phyloP scores from a whole-genome alignment of 2,888 invertebrate species.

The Drosophila lacicola region DNA sequence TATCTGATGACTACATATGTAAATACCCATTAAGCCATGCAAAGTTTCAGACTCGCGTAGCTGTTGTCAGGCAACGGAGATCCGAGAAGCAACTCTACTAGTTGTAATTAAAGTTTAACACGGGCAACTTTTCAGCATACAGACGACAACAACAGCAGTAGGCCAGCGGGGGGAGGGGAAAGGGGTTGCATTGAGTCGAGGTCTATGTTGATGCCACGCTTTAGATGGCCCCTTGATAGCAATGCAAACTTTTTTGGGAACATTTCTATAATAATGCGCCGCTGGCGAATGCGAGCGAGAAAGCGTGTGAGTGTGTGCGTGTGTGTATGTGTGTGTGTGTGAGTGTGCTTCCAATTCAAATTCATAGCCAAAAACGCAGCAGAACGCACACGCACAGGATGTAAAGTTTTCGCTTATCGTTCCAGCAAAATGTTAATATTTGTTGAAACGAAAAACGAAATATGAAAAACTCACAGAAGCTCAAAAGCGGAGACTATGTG shows the following conservation, averaged over 20 bases:
- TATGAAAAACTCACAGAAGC: constrained; percentile 24
- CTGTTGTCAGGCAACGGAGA: constrained; percentile 37
- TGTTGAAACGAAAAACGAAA: constrained; percentile 64
- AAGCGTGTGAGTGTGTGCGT: neutral
- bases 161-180: neutral
- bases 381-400: constrained; percentile 50
- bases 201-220: constrained; percentile 56
- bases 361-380: constrained; percentile 66
- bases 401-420: constrained; percentile 74
- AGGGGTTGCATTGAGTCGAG: constrained; percentile 18
- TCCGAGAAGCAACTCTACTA: constrained; percentile 34
- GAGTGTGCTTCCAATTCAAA: constrained; percentile 47
- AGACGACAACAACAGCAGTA: constrained; percentile 21
- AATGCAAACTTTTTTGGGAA: constrained; percentile 70
- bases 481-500: constrained; percentile 40
- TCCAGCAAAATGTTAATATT: constrained; percentile 78
- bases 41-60: constrained; percentile 48
- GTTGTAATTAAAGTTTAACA: constrained; percentile 77
- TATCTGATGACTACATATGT: constrained; percentile 78
- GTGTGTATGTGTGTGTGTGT: neutral
- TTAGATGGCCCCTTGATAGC: constrained; percentile 68
- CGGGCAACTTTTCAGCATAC: constrained; percentile 68
- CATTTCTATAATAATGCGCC: constrained; percentile 78
- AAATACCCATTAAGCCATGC: constrained; percentile 61
- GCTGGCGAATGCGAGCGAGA: constrained; percentile 29